Base-by-base conservation (phyloP, 2,797 vertebrate species). In the Halcyon smyrnensis region DNA sequence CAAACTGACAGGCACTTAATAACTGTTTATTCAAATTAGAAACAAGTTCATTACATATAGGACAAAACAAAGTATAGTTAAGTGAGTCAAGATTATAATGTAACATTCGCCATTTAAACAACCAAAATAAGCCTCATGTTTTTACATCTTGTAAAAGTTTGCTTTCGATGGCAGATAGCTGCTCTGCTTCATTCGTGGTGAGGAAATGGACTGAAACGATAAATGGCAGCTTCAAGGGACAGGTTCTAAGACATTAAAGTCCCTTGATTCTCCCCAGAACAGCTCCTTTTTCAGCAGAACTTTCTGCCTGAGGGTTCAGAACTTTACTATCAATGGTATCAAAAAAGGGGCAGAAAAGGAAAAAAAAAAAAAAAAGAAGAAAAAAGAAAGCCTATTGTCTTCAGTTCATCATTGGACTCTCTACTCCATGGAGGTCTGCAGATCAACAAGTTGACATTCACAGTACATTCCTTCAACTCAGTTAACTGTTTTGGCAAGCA, bases 381-480 rank as follows among this genome's bases (percentile, higher is more conserved):
- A 30, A 25, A 59, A 56, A 12, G 2, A 10, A 70, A 87, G 18
- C 8, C 27, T 43, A 75, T 39, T 86, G 37, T 88, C 36, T 84
- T 15, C 88, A 86, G 30, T 28, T 84, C n/a, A 75, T 3, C 2
- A 46, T 2, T 78, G 32, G 45, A 68, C 16, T 65, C 57, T 25
- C 17, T 53, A 78, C 24, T 78, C 76, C 45, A 73, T 12, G 20
- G 70, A 84, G 54, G 50, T 51, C 70, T 73, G 36, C 59, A 87
- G 53, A 94, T 73, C 77, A 90, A 48, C 15, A 15, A 70, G 39
- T 3, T 78, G 36, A 81, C 41, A 68, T 75, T 87, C 90, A 78
- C 69, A 90, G 50, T 21, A 60, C 53, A 74, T 84, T 83, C 80
- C 73, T 94, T 93, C 53, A 73, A 34, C 53, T 51, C 46, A 73